phyloP scores from a whole-genome alignment of 2,113 vertebrate species.

The Poecilia latipinna region DNA sequence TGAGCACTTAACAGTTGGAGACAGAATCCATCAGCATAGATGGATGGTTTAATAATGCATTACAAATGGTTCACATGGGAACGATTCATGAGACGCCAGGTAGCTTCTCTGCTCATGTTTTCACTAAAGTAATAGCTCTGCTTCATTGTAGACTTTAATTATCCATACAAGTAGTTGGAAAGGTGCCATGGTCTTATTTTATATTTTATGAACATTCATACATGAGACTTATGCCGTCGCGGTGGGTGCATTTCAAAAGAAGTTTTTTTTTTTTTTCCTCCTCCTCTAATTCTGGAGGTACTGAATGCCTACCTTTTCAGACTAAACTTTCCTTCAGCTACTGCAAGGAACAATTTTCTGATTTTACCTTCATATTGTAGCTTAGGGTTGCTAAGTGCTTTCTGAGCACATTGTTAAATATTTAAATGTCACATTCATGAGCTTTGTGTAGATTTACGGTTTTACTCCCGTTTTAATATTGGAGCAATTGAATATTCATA shows the following conservation, averaged over 20 bases:
- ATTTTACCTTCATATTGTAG: conserved; percentile 40
- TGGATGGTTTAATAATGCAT: conserved; percentile 74
- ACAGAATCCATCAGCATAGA: conserved; percentile 56
- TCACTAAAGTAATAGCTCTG: conserved; percentile 25
- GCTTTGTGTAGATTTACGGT: conserved; percentile 51
- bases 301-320: conserved; percentile 45
- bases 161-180: conserved; percentile 18
- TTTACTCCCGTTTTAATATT: conserved; percentile 63
- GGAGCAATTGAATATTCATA: conserved; percentile 51
- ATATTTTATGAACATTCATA: background rate
- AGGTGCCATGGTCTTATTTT: conserved; percentile 1
- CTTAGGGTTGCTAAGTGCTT: conserved; percentile 44
- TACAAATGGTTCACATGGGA: conserved; percentile 59
- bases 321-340: conserved; percentile 14
- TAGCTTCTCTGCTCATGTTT: conserved; percentile 25
- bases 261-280: background rate
- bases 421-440: conserved; percentile 29
- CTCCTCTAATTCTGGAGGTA: background rate
- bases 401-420: conserved; percentile 41
- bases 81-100: conserved; percentile 32
- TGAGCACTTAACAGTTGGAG: conserved; percentile 59
- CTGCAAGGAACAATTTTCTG: conserved; percentile 27
- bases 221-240: background rate
- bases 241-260: conserved; percentile 2
- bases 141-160: conserved; percentile 38